Evolutionary conservation across 37 sponge, comb jelly and placozoan genomes (phyloP).

Genomic region (Chondrosia reniformis): DNA sequence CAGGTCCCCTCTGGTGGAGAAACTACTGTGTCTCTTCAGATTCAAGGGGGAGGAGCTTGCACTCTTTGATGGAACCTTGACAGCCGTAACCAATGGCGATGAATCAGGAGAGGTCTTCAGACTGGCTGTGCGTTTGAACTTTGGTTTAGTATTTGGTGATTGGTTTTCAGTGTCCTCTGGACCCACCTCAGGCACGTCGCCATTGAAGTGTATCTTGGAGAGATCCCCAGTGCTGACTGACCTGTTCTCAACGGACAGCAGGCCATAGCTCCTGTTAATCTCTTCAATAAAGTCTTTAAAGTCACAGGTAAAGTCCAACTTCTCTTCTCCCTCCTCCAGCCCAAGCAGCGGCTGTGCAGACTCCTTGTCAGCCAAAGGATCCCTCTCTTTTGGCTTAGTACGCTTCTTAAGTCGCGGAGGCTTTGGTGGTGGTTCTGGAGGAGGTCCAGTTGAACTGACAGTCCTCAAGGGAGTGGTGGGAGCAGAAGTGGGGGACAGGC

Average conservation of each 20-base stretch:
- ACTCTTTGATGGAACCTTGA: no score
- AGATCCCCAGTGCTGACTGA: conserved; percentile 17
- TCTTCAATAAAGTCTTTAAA: background rate
- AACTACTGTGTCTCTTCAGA: background rate
- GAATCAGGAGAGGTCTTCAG: conserved; percentile 5
- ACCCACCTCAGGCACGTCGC: background rate
- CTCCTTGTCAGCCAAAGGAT: conserved; percentile 2
- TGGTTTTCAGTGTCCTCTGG: background rate
- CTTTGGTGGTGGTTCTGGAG: conserved; percentile 12
- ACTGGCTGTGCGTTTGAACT: background rate
- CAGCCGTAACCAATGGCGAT: background rate
- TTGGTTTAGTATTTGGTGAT: background rate
- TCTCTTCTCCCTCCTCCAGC: background rate
- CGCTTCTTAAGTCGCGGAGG: conserved; percentile 4
- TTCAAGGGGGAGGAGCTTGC: no score
- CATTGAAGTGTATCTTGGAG: background rate
- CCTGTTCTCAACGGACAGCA: background rate
- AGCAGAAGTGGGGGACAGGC: background rate
- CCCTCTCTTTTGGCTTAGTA: background rate
- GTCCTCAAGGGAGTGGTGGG: background rate
- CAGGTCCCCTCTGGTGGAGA: background rate
- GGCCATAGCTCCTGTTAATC: background rate
- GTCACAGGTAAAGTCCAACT: background rate
- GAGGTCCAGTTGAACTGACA: background rate
- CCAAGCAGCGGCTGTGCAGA: conserved; percentile 5